Evolutionary conservation across 2,888 invertebrate species (phyloP), one percentile per base, ranked within the genome.

Genomic region (Sarcophaga carnaria): DNA sequence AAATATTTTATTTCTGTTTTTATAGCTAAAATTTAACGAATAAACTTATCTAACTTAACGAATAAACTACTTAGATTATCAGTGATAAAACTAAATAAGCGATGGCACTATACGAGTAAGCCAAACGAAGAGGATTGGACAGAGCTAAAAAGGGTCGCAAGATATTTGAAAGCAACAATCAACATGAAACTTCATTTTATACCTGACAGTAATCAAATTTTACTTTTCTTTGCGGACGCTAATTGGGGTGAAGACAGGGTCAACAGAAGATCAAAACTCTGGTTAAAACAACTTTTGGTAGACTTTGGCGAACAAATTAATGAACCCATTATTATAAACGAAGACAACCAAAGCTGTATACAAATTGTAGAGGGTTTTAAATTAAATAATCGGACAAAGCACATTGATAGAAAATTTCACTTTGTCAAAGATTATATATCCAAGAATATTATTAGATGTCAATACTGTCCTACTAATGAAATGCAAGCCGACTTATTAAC

Each of bases 221-320:
- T 81, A 49, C 14, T 17, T 14, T 75, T 66, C 10, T 80, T 45
- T 66, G 63, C 80, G n/a, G 80, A 80, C 27, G 72, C 80, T 2
- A 72, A 80, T 47, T 72, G 81, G 81, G 63, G 67, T 10, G 76
- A 76, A 63, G n/a, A 74, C 37, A 8, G 20, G 25, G 25, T 25
- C 25, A 25, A 25, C 25, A 25, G 25, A 25, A 25, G 25, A 25
- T 25, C 25, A 2, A 25, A 25, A 17, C 63, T 84, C 47, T 84
- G 79, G 70, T 17, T 84, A 11, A 45, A 76, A 27, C 22, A 77
- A 37, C 17, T 77, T 6, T 49, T 82, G 20, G 10, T 37, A 64
- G 76, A 83, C 45, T 74, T 81, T 54, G 59, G 22, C 6, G 60
- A 77, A 17, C 3, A 12, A n/a, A 20, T 74, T 3, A 22, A n/a